These are phyloP conservation scores for Oryzias curvinotus DNA, from an alignment of 2,113 vertebrate species.

Conservation along the genomic window DNA sequence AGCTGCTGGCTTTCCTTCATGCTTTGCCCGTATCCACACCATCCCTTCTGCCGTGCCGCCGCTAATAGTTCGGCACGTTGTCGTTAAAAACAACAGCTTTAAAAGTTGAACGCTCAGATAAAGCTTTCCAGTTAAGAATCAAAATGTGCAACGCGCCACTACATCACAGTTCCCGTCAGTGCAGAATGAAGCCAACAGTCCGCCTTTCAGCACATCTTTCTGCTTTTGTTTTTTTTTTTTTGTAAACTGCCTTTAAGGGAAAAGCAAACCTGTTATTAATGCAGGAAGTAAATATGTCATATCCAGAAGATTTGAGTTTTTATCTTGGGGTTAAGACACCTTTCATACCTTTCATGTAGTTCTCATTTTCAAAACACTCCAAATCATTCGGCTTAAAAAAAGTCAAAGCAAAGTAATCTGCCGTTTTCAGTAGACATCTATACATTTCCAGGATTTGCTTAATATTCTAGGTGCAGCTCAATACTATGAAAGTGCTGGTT, in stretches of 20 bases:
- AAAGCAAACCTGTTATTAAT: no score
- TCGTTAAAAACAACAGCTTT: background rate
- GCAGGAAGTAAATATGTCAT: no score
- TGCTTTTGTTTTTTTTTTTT: slow-evolving; percentile 7
- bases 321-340: no score
- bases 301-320: no score
- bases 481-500: slow-evolving; percentile 73
- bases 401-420: slow-evolving; percentile 21
- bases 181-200: slow-evolving; percentile 20
- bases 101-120: slow-evolving; percentile 14
- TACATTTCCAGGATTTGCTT: slow-evolving; percentile 9
- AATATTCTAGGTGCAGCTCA: slow-evolving; percentile 52
- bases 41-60: slow-evolving; percentile 1
- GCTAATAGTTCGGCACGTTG: slow-evolving; percentile 24
- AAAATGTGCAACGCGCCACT: background rate
- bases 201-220: background rate
- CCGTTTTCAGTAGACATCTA: slow-evolving; percentile 14
- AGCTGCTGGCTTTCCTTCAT: background rate
- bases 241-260: slow-evolving; percentile 9
- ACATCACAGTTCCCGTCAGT: background rate
- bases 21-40: slow-evolving; percentile 4
- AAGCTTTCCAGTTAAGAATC: slow-evolving; percentile 1
- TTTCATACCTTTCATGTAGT: no score
- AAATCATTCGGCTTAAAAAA: background rate
- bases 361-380: no score